Percentiles rank a stretch among this genome's conserved stretches.
These are phyloP conservation scores for Dunckerocampus dactyliophorus DNA, from an alignment of 2,113 vertebrate species.

Conservation along the genomic window DNA sequence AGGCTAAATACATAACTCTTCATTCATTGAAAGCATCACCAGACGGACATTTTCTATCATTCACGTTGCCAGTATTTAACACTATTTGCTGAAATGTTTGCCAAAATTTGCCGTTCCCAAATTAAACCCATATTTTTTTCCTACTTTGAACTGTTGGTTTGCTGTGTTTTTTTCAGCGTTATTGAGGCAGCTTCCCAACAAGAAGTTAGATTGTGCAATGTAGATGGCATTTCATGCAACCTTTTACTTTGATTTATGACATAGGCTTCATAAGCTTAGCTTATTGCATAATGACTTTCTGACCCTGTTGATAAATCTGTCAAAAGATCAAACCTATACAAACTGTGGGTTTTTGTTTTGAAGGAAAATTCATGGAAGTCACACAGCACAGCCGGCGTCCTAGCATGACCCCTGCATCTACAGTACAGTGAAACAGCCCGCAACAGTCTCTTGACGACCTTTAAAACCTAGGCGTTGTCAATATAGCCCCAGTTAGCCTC, in stretches of 20 bases:
- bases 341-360: slow-evolving; percentile 11
- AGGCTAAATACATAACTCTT: slow-evolving; percentile 6
- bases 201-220: slow-evolving; percentile 60
- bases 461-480: slow-evolving; percentile 4
- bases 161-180: slow-evolving; percentile 27
- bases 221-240: slow-evolving; percentile 17
- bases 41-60: slow-evolving; percentile 21
- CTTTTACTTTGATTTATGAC: slow-evolving; percentile 49
- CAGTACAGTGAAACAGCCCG: slow-evolving; percentile 16
- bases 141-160: slow-evolving; percentile 63
- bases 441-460: slow-evolving; percentile 10
- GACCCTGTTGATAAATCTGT: slow-evolving; percentile 17
- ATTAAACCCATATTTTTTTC: slow-evolving; percentile 33
- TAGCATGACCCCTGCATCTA: slow-evolving; percentile 14
- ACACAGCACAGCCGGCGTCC: slow-evolving; percentile 21
- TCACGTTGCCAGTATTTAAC: slow-evolving; percentile 19
- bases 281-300: slow-evolving; percentile 6
- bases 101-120: slow-evolving; percentile 12
- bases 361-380: slow-evolving; percentile 14
- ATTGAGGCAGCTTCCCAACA: slow-evolving; percentile 31
- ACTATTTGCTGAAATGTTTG: slow-evolving; percentile 9
- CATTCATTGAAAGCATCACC: slow-evolving; percentile 23
- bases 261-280: slow-evolving; percentile 10
- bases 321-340: slow-evolving; percentile 7
- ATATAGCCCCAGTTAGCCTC: slow-evolving; percentile 13